Evolutionary conservation across 2,888 invertebrate species (phyloP).

Genomic region (Harpalus rufipes): DNA sequence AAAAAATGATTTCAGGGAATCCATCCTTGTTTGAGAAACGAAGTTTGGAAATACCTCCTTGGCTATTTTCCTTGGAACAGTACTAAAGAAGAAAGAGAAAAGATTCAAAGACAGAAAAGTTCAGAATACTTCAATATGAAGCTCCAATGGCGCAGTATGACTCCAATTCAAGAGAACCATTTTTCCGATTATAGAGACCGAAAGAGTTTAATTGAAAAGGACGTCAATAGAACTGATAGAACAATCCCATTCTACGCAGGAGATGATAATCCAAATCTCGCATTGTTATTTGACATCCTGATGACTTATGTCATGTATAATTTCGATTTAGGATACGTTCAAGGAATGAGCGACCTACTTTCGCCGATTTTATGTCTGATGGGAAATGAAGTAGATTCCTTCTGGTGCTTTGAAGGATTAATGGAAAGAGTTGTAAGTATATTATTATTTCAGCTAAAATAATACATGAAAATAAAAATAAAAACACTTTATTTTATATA

Average conservation of each 20-base stretch:
- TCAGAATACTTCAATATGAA: constrained; percentile 97
- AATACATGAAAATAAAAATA: no score
- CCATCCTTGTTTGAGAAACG: constrained; percentile 85
- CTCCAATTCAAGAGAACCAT: constrained; percentile 90
- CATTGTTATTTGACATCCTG: constrained; percentile 91
- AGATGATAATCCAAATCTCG: constrained; percentile 93
- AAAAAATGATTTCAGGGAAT: constrained; percentile 83
- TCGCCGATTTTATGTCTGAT: constrained; percentile 94
- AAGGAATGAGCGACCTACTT: constrained; percentile 98
- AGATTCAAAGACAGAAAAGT: constrained; percentile 84
- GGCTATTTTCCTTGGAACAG: constrained; percentile 93
- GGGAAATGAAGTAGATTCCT: constrained; percentile 96
- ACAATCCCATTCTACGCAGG: constrained; percentile 95
- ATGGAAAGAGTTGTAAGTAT: constrained; percentile 94
- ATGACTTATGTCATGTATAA: constrained; percentile 99
- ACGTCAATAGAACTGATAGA: constrained; percentile 97
- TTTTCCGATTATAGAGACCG: constrained; percentile 94
- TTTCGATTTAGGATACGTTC: constrained; percentile 97
- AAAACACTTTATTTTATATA: no score
- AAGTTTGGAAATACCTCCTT: constrained; percentile 97
- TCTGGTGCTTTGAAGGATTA: constrained; percentile 99
- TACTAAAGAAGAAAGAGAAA: constrained; percentile 85
- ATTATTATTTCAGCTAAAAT: no score
- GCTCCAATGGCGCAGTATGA: constrained; percentile 96
- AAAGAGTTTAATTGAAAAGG: constrained; percentile 97